Conservation (phyloP, 2,797 vertebrate species). For the Darevskia nairensis region DNA sequence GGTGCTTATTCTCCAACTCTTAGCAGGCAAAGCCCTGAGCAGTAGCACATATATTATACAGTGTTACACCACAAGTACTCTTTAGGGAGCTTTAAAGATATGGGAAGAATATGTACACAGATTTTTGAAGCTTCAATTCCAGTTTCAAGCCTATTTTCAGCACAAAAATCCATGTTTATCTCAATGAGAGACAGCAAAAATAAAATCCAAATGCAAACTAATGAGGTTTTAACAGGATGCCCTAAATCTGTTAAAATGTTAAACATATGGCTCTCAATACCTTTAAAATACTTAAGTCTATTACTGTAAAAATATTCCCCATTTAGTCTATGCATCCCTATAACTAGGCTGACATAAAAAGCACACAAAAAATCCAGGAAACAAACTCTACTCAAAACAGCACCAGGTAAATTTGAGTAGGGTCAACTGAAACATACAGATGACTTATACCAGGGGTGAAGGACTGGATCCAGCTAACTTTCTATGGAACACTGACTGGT, state of each 20-base stretch:
- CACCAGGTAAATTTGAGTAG: neutral
- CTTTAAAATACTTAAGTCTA: constrained; percentile 21
- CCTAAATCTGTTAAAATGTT: constrained; percentile 51
- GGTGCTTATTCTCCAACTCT: neutral
- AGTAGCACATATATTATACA: constrained; percentile 19
- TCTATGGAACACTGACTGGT: no score
- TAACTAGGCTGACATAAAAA: neutral
- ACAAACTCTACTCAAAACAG: neutral
- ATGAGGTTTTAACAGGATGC: constrained; percentile 43
- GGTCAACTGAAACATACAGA: neutral
- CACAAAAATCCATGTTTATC: constrained; percentile 37
- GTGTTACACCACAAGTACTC: constrained; percentile 18
- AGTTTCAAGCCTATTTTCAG: constrained; percentile 46
- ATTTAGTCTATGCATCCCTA: neutral
- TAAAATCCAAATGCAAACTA: constrained; percentile 35
- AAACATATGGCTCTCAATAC: neutral
- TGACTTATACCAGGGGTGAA: no score
- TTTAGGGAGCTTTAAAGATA: neutral
- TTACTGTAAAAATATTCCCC: neutral
- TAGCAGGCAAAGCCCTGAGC: neutral
- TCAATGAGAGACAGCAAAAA: constrained; percentile 38
- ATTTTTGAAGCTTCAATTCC: constrained; percentile 9
- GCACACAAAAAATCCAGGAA: neutral
- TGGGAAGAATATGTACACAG: neutral
- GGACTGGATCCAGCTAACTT: no score